phyloP scores from a whole-genome alignment of 2,888 invertebrate species.

The Lamellibrachia satsuma region DNA sequence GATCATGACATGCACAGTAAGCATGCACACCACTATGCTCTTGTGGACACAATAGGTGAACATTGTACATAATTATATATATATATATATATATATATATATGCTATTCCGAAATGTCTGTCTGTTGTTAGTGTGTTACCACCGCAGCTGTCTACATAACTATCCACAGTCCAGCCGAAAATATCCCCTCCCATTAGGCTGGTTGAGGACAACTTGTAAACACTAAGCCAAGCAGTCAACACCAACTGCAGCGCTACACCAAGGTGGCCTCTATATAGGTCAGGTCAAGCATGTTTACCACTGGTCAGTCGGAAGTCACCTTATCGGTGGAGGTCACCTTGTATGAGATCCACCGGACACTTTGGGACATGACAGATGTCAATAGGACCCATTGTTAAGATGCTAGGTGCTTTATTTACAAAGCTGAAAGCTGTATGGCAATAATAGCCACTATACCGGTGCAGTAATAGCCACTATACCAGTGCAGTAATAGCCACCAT shows the following conservation, averaged over 20 bases:
- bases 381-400: background rate
- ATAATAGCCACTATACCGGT: background rate
- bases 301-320: background rate
- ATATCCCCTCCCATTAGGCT: background rate
- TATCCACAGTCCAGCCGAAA: background rate
- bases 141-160: background rate
- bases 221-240: background rate
- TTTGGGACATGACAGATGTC: background rate
- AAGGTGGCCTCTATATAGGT: background rate
- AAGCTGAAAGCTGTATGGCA: background rate
- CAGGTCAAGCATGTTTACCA: background rate
- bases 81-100: background rate
- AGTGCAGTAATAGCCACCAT: too few relatives aligned
- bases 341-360: background rate
- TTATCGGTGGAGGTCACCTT: background rate
- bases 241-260: background rate
- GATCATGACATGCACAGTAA: background rate
- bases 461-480: too few relatives aligned
- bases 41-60: background rate
- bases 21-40: background rate
- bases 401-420: background rate
- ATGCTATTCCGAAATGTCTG: background rate
- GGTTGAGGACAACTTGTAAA: background rate
- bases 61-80: background rate
- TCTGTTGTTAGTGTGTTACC: background rate